Evolutionary conservation across 2,888 invertebrate species (phyloP).

Genomic region (Noctua fimbriata): DNA sequence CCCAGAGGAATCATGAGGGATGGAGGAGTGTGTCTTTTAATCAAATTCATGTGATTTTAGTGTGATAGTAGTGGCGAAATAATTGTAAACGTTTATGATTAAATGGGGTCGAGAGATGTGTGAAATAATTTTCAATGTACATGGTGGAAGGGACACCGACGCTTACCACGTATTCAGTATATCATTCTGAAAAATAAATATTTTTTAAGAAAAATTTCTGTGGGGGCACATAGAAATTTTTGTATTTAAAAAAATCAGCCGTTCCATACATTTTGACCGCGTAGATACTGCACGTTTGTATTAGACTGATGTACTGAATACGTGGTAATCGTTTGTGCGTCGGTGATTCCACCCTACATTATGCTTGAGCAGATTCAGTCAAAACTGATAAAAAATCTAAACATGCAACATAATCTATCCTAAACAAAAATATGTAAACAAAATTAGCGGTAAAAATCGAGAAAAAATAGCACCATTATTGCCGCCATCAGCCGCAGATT

Average conservation of each 20-base stretch:
- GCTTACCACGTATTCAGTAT: too few species aligned
- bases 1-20: conserved; percentile 52
- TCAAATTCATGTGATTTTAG: conserved; percentile 50
- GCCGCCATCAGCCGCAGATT: conserved; percentile 33
- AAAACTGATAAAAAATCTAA: background rate
- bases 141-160: too few species aligned
- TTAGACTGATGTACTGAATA: too few species aligned
- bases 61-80: conserved; percentile 11
- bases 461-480: conserved; percentile 35
- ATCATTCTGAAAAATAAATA: too few species aligned
- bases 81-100: background rate
- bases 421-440: background rate
- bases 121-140: background rate
- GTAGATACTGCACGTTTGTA: too few species aligned
- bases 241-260: too few species aligned
- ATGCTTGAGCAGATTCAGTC: background rate
- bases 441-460: conserved; percentile 24
- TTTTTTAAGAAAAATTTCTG: too few species aligned
- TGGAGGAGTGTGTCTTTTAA: conserved; percentile 34
- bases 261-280: too few species aligned
- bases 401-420: background rate
- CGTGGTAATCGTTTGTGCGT: too few species aligned
- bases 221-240: too few species aligned
- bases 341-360: background rate
- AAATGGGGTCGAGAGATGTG: background rate